Conservation (phyloP, 2,888 invertebrate genomes). For the Drosophila demipolita region DNA sequence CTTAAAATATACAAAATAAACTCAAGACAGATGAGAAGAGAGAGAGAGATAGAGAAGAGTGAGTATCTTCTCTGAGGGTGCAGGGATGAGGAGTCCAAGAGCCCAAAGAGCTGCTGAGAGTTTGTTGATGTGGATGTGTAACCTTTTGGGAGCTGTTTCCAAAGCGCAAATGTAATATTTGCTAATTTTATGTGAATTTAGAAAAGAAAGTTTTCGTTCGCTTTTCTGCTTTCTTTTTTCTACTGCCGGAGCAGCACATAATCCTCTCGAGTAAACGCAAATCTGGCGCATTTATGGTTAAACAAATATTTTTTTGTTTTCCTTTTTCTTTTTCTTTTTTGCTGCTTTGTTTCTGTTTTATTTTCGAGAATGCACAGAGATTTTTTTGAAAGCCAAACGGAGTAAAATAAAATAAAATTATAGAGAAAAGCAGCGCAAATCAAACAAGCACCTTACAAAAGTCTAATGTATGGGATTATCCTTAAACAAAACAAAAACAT, state of each 20-base stretch:
- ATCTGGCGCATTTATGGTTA: slow-evolving; percentile 79
- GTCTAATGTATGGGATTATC: slow-evolving; percentile 79
- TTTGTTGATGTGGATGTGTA: slow-evolving; percentile 49
- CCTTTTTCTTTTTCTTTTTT: slow-evolving; percentile 28
- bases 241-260: slow-evolving; percentile 38
- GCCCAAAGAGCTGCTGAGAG: slow-evolving; percentile 51
- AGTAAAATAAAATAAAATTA: slow-evolving; percentile 25
- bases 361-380: slow-evolving; percentile 62
- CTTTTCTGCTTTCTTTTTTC: slow-evolving; percentile 23
- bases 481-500: slow-evolving; percentile 71
- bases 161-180: slow-evolving; percentile 79
- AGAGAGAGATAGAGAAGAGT: not conserved
- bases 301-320: slow-evolving; percentile 54
- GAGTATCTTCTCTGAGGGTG: not conserved
- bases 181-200: slow-evolving; percentile 81
- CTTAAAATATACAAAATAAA: slow-evolving; percentile 82
- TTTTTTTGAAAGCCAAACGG: slow-evolving; percentile 24
- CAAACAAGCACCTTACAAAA: slow-evolving; percentile 69
- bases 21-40: slow-evolving; percentile 33
- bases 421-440: slow-evolving; percentile 42
- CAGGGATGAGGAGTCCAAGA: slow-evolving; percentile 25
- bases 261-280: slow-evolving; percentile 78
- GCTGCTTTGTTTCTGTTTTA: not conserved
- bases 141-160: slow-evolving; percentile 76
- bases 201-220: slow-evolving; percentile 67